A percentile compares a stretch with the other conserved stretches of the same genome.
Conservation (phyloP, 2,113 vertebrate species). For the Taurulus bubalis region DNA sequence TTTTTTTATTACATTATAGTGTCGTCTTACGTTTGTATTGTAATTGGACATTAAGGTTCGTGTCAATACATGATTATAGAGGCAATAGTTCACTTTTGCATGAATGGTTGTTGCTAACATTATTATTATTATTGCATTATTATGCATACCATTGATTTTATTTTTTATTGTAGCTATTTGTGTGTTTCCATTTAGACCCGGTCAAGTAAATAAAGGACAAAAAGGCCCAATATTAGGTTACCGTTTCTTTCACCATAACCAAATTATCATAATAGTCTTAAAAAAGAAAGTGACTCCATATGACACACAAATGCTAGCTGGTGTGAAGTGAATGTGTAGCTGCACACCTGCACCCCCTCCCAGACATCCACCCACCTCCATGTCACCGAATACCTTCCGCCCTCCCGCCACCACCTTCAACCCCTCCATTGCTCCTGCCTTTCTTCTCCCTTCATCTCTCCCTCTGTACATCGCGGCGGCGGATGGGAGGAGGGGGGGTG, state of each 20-base stretch:
- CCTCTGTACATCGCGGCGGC: conserved; percentile 14
- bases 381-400: conserved; percentile 63
- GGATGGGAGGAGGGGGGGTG: conserved; percentile 18
- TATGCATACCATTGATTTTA: too few relatives aligned
- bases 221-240: not conserved
- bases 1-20: not conserved
- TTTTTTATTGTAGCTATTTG: not conserved
- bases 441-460: conserved; percentile 21
- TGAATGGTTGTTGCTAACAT: not conserved
- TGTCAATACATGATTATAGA: not conserved
- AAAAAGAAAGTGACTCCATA: not conserved
- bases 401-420: conserved; percentile 46
- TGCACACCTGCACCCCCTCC: conserved; percentile 62
- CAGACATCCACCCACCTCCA: conserved; percentile 28
- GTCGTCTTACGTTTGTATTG: not conserved
- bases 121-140: too few relatives aligned
- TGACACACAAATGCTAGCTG: conserved; percentile 39
- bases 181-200: not conserved
- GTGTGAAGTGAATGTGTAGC: conserved; percentile 54
- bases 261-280: not conserved
- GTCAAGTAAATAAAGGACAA: too few relatives aligned
- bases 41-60: not conserved
- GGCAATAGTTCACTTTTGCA: not conserved
- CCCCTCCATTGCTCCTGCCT: conserved; percentile 43
- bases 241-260: not conserved